These are phyloP conservation scores for Scytalopus superciliaris DNA, from an alignment of 2,113 vertebrate genomes.

Conservation along the genomic window DNA sequence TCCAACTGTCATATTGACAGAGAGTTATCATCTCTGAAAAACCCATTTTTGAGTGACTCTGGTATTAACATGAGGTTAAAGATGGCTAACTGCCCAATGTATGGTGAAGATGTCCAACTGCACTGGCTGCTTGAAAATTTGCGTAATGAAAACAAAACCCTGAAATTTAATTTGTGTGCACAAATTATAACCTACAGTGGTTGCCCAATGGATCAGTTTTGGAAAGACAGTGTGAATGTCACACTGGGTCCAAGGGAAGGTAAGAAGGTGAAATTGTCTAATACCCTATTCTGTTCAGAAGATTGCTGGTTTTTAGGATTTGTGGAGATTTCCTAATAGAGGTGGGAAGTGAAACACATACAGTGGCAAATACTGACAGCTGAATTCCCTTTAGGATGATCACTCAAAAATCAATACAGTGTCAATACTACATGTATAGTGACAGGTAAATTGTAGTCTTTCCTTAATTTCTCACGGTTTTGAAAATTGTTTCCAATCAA, in stretches of 20 bases:
- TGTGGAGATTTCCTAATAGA: not conserved
- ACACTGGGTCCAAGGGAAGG: slow-evolving; percentile 54
- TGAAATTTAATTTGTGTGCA: slow-evolving; percentile 53
- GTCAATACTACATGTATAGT: not conserved
- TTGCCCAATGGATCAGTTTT: slow-evolving; percentile 49
- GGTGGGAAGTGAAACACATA: not conserved
- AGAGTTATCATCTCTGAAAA: slow-evolving; percentile 47
- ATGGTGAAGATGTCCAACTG: slow-evolving; percentile 55
- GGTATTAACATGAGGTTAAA: slow-evolving; percentile 59
- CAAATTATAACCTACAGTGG: slow-evolving; percentile 59
- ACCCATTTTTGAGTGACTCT: slow-evolving; percentile 48
- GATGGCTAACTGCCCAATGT: slow-evolving; percentile 60
- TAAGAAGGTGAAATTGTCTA: slow-evolving; percentile 2
- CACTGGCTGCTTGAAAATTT: slow-evolving; percentile 65
- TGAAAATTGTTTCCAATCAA: not conserved
- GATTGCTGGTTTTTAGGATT: not conserved
- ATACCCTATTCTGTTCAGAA: not conserved
- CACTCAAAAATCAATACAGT: not conserved
- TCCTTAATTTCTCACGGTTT: not conserved
- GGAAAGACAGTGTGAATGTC: slow-evolving; percentile 55
- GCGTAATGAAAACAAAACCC: slow-evolving; percentile 32
- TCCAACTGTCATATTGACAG: slow-evolving; percentile 64
- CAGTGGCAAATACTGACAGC: not conserved
- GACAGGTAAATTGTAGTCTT: not conserved
- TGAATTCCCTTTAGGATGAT: not conserved